phyloP scores from a whole-genome alignment of 1,140 invertebrate genomes.

The Hyphantria cunea region DNA sequence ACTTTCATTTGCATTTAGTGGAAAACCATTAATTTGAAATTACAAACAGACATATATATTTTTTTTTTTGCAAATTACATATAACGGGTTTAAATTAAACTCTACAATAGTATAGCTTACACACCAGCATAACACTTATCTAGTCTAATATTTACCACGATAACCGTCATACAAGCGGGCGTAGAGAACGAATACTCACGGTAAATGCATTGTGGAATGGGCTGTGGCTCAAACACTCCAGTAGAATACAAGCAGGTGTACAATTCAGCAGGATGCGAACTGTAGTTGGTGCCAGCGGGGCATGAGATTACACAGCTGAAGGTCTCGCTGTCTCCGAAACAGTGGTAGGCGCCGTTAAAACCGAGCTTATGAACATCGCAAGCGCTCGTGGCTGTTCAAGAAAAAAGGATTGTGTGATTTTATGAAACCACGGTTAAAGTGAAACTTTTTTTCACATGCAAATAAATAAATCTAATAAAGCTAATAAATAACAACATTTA shows the following conservation, averaged over 20 bases:
- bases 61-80: too few species aligned
- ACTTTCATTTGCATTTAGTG: too few species aligned
- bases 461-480: too few species aligned
- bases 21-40: too few species aligned
- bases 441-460: too few species aligned
- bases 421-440: neutral
- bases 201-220: constrained; percentile 88
- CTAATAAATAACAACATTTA: too few species aligned
- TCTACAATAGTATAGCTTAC: too few species aligned
- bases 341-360: constrained; percentile 90
- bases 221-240: constrained; percentile 86
- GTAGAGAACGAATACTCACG: constrained; percentile 77
- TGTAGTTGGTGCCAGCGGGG: constrained; percentile 84
- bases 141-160: too few species aligned
- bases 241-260: constrained; percentile 88
- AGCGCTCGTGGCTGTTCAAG: constrained; percentile 77
- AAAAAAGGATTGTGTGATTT: neutral
- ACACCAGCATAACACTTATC: too few species aligned
- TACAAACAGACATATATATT: too few species aligned
- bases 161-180: too few species aligned
- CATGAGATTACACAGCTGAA: constrained; percentile 87
- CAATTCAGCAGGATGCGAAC: constrained; percentile 81
- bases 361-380: constrained; percentile 84
- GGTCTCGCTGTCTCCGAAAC: constrained; percentile 82
- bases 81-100: too few species aligned